phyloP scores from a whole-genome alignment of 1,140 invertebrate genomes.

The Spodoptera litura region DNA sequence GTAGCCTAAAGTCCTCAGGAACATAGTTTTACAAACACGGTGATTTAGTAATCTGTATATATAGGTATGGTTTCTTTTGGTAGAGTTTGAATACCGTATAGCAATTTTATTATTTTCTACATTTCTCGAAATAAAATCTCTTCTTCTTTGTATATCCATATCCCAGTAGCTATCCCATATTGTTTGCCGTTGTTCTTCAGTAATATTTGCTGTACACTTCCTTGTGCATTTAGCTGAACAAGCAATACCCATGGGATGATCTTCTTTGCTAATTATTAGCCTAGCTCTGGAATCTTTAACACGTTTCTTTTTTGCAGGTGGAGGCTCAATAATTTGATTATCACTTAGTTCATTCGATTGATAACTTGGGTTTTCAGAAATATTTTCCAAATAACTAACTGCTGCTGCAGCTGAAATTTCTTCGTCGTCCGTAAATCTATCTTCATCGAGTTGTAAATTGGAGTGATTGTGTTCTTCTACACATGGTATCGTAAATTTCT shows the following conservation, averaged over 20 bases:
- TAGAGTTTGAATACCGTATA: background rate
- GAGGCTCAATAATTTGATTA: background rate
- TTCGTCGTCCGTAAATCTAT: background rate
- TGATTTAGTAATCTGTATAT: conserved; percentile 23
- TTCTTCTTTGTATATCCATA: conserved; percentile 15
- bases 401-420: background rate
- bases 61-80: conserved; percentile 18
- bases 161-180: conserved; percentile 26
- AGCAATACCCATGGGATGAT: background rate
- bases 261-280: background rate
- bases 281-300: background rate
- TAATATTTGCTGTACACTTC: conserved; percentile 17
- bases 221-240: conserved; percentile 6
- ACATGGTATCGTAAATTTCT: background rate
- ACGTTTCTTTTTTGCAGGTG: conserved; percentile 10
- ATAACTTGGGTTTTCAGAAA: background rate
- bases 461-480: background rate
- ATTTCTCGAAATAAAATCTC: conserved; percentile 9
- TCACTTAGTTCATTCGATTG: background rate
- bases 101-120: conserved; percentile 20
- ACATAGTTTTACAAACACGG: conserved; percentile 18
- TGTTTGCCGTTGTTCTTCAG: conserved; percentile 12
- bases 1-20: conserved; percentile 11
- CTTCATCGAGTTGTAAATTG: background rate
- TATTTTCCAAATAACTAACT: background rate